Percentiles rank a stretch among this genome's conserved stretches.
phyloP scores from a whole-genome alignment of 1,140 invertebrate species.

The Dinoponera quadriceps region DNA sequence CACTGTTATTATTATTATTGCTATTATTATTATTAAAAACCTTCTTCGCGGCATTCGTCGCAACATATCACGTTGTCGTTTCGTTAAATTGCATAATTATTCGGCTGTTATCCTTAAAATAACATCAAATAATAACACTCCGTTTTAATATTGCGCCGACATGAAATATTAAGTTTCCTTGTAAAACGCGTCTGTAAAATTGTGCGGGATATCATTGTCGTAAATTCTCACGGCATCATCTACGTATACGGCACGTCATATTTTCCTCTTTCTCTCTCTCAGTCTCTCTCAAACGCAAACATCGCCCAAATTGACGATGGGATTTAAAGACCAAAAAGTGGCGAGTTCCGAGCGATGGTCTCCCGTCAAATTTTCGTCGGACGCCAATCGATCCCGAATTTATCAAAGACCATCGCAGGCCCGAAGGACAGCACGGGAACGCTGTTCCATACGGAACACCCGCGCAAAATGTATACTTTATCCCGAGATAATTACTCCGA shows the following conservation, averaged over 20 bases:
- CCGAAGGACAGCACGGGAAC: neutral
- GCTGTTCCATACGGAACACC: neutral
- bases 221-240: neutral
- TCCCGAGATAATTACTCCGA: conserved; percentile 16
- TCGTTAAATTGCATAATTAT: conserved; percentile 26
- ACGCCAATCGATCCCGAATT: conserved; percentile 12
- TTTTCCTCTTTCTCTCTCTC: conserved; percentile 9
- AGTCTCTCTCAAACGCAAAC: neutral
- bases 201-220: conserved; percentile 4
- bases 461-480: neutral
- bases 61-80: neutral
- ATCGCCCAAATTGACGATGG: neutral
- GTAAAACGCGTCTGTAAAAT: conserved; percentile 6
- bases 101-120: neutral
- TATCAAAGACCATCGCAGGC: neutral
- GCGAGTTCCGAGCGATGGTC: neutral
- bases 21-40: too few relatives aligned
- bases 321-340: neutral
- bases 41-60: too few relatives aligned
- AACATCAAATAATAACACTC: conserved; percentile 23
- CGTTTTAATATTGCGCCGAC: neutral
- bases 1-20: too few relatives aligned
- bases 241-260: neutral
- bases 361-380: conserved; percentile 18
- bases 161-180: neutral